Base-by-base conservation (phyloP, 2,113 vertebrate genomes). In the Lethenteron reissneri region DNA sequence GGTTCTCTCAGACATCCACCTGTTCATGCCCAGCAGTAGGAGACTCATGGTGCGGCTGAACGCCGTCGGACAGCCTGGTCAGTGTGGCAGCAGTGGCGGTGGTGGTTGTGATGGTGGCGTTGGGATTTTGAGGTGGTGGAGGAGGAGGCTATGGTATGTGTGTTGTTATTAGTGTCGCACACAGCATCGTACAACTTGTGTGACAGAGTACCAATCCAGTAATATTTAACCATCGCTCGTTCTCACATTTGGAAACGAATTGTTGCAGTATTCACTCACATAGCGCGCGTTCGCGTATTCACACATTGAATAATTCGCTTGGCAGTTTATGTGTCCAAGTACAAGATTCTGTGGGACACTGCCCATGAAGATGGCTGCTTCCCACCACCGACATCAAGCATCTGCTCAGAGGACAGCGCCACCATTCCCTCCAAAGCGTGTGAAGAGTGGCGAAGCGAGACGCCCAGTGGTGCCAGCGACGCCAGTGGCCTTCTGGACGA, bases 21-120 rank as follows among this genome's bases (percentile, higher is more conserved):
- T 90, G 56, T 77, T 82, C 71, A 80, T 77, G 21, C 83, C 85
- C 1, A 85, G 82, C 72, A 77, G 79, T 60, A 80, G 80, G 3
- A 86, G 81, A 71, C 80, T 90, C 62, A 88, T 91, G 88, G 82
- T 84, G 59, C 83, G 88, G 2, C 75, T 90, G 71, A 90, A 88
- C 58, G 72, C 79, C 2, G 77, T 78, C 57, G 86, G 86, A 15
- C 87, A 90, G 69, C 87, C 87, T 73, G 87, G 88, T 89, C 64
- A 84, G 80, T 57, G 11, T 58, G 13, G 56, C 14, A 0, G 60
- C 71, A 58, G 2, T 19, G 17, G 3, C 69, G 71, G 9, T 1
- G 7, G 12, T 72, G 4, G 17, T 56, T 56, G 21, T 71, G 56
- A 56, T 9, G 14, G 2, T 70, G 56, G 13, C 7, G 12, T 8